Percentiles rank a stretch among this genome's conserved stretches.
Evolutionary conservation across 2,797 vertebrate species (phyloP).

Genomic region (Sciurus carolinensis): DNA sequence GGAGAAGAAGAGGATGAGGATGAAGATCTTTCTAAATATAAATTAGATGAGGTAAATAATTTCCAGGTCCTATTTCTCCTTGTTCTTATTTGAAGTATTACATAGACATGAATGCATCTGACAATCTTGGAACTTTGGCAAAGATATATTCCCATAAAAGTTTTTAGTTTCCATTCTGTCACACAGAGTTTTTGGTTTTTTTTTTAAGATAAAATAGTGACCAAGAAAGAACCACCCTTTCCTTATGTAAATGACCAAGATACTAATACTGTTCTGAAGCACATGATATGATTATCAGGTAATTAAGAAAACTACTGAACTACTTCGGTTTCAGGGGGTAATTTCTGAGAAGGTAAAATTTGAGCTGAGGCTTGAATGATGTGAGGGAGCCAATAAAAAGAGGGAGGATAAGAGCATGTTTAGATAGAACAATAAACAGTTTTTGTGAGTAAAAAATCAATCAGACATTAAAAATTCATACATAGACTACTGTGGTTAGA

Average conservation of each 20-base stretch:
- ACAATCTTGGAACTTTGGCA: background rate
- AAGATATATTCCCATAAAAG: background rate
- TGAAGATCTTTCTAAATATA: slow-evolving; percentile 98
- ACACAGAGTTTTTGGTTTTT: background rate
- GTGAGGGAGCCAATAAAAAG: background rate
- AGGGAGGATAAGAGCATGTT: background rate
- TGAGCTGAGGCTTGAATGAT: background rate
- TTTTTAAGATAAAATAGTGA: background rate
- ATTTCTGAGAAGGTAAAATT: slow-evolving; percentile 36
- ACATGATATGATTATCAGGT: background rate
- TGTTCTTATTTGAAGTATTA: background rate
- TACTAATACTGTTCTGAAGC: background rate
- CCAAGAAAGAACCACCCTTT: background rate
- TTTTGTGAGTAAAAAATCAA: background rate
- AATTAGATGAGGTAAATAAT: slow-evolving; percentile 94
- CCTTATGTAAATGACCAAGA: background rate
- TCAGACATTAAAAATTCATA: background rate
- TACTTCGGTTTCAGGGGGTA: background rate
- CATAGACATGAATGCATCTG: background rate
- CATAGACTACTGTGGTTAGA: background rate
- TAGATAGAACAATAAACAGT: background rate
- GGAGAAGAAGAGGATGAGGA: slow-evolving; percentile 95
- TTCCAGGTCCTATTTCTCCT: background rate
- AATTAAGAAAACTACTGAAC: background rate
- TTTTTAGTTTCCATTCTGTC: background rate